Conservation (phyloP, 1,140 invertebrate species). For the Drosophila auraria region DNA sequence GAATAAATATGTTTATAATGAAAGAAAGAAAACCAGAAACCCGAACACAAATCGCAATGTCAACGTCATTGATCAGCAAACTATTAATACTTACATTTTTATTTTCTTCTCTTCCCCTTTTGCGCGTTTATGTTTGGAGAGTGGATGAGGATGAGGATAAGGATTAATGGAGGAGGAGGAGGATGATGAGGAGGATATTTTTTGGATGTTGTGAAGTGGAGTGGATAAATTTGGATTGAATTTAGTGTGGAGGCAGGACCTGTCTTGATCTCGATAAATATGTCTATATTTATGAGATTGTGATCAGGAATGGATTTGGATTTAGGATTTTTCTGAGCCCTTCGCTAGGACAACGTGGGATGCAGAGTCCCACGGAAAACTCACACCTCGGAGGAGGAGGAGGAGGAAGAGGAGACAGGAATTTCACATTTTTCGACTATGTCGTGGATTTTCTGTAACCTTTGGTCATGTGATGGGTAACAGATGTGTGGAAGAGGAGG, state of each 20-base stretch:
- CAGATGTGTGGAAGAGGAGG: slow-evolving; percentile 41
- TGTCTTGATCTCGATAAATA: slow-evolving; percentile 45
- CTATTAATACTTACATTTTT: slow-evolving; percentile 81
- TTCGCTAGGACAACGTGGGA: slow-evolving; percentile 76
- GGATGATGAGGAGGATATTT: slow-evolving; percentile 63
- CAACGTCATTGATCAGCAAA: slow-evolving; percentile 45
- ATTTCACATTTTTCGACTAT: slow-evolving; percentile 26
- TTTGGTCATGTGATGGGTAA: slow-evolving; percentile 46
- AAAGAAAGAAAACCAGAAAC: slow-evolving; percentile 35
- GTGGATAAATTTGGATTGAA: slow-evolving; percentile 62
- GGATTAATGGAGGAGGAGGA: slow-evolving; percentile 63
- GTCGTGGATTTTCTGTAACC: slow-evolving; percentile 27
- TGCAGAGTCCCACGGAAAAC: slow-evolving; percentile 54
- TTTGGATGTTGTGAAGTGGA: slow-evolving; percentile 67
- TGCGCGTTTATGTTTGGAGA: slow-evolving; percentile 80
- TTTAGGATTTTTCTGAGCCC: slow-evolving; percentile 56
- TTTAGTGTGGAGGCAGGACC: slow-evolving; percentile 68
- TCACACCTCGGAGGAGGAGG: slow-evolving; percentile 30
- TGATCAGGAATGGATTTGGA: slow-evolving; percentile 59
- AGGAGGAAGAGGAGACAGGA: slow-evolving; percentile 24
- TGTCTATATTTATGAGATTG: slow-evolving; percentile 48
- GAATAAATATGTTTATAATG: slow-evolving; percentile 71
- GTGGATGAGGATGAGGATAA: slow-evolving; percentile 65
- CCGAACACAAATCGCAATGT: slow-evolving; percentile 61
- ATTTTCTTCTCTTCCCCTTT: slow-evolving; percentile 81